Evolutionary conservation across 53 echinoderm and acorn worm genomes (phyloP), one percentile per base, ranked within the genome.

Genomic region (Hippasteria phrygiana): DNA sequence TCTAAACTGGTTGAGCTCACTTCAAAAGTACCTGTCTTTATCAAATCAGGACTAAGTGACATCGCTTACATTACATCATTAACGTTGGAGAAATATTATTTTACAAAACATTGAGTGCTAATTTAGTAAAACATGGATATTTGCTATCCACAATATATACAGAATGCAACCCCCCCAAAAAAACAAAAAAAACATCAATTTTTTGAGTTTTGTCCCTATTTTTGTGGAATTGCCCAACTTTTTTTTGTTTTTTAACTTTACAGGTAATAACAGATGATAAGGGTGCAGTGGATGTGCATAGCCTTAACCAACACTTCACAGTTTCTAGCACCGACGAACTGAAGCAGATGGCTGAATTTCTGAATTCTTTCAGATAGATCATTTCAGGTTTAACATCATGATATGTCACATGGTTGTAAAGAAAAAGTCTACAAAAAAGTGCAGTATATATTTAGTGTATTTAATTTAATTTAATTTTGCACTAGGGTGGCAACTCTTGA

Each of bases 261-360:
- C 94, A 97, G 97, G 88, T 94, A 41, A 88, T 97, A 62, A 75
- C 95, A 18, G 90, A 92, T 88, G 91, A 87, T 39, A 88, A 87
- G 33, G 97, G 97, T 29, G 66, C 85, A 22, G 41, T 97, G 12
- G 97, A 97, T 72, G 92, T 97, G 17, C 97, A 97, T 74, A 48
- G 89, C 2, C 79, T 97, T 43, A 95, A 95, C 66, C 72, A 95
- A 22, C 88, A 79, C 22, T 97, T 97, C 72, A 79, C 93, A 3
- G 87, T 55, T 28, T 90, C 95, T 26, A 67, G 36, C 51, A 71
- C 45, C 8, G 88, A 87, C 71, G 97, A 97, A 78, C 51, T 97
- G 33, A 80, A 92, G 69, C 45, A 94, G 0, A 89, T 93, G 84
- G 73, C 79, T 14, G 50, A 55, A 55, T 72, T 95, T 6, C 63